Conservation (phyloP, 2,888 invertebrate genomes). For the Alloscopus bannaensis region DNA sequence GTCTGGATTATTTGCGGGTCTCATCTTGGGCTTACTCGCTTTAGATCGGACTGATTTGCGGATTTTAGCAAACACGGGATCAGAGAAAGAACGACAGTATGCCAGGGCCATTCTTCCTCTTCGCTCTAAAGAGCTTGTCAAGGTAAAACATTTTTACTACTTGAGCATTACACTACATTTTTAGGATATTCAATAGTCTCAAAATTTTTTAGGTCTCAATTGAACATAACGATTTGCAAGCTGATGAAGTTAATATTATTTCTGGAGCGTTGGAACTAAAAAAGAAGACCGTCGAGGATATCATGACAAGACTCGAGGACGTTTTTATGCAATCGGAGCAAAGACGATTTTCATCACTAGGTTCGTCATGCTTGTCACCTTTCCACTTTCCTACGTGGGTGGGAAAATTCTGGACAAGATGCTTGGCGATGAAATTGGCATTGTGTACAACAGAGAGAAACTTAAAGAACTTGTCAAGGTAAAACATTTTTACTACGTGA, state of each 20-base stretch:
- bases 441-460: conserved; percentile 96
- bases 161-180: too few relatives aligned
- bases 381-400: conserved; percentile 94
- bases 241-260: conserved; percentile 78
- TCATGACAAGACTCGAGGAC: conserved; percentile 80
- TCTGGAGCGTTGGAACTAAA: conserved; percentile 79
- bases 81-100: conserved; percentile 87
- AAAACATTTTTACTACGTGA: conserved; percentile 72
- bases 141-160: too few relatives aligned
- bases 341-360: conserved; percentile 95
- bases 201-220: conserved; percentile 75
- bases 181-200: too few relatives aligned
- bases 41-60: conserved; percentile 95
- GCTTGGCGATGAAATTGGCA: conserved; percentile 98
- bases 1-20: conserved; percentile 96
- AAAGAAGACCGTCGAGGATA: conserved; percentile 78
- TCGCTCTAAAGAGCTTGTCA: too few relatives aligned
- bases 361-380: conserved; percentile 94
- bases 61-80: conserved; percentile 87
- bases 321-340: conserved; percentile 90
- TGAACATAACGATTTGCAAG: conserved; percentile 75
- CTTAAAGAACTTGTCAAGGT: conserved; percentile 96
- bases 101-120: conserved; percentile 95
- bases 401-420: conserved; percentile 90
- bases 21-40: conserved; percentile 97